Evolutionary conservation across 2,113 vertebrate species (phyloP).

Genomic region (Osmerus eperlanus): DNA sequence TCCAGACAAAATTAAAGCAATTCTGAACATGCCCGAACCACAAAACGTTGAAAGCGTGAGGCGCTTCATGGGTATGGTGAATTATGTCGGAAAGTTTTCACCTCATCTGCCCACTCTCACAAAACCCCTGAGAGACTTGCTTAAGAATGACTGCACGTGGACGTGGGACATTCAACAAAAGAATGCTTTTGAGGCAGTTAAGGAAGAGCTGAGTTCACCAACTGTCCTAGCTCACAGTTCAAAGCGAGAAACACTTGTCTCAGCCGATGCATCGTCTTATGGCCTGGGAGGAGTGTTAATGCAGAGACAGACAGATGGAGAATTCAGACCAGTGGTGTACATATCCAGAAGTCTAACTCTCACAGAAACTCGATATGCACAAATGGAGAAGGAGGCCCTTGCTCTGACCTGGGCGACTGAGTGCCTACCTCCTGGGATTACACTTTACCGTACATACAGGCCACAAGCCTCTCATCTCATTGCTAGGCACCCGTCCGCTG

Average conservation of each 20-base stretch:
- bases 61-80: conserved; percentile 19
- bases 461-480: conserved; percentile 14
- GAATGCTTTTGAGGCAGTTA: neutral
- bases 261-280: conserved; percentile 13
- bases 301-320: neutral
- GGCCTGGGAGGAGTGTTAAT: conserved; percentile 7
- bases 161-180: conserved; percentile 6
- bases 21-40: conserved; percentile 23
- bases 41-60: conserved; percentile 3
- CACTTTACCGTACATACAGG: neutral
- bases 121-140: conserved; percentile 3
- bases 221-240: neutral
- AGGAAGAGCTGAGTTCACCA: neutral
- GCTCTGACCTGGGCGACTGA: conserved; percentile 10
- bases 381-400: neutral
- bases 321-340: conserved; percentile 10
- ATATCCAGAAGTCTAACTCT: neutral
- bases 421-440: conserved; percentile 2
- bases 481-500: conserved; percentile 1
- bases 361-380: neutral
- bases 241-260: neutral
- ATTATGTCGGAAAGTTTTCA: conserved; percentile 24
- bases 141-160: conserved; percentile 3
- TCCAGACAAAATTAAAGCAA: conserved; percentile 17
- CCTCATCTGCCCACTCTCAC: conserved; percentile 18